A percentile compares a stretch with the other conserved stretches of the same genome.
phyloP scores from a whole-genome alignment of 2,113 vertebrate genomes.

The Petrocephalus zakoni region DNA sequence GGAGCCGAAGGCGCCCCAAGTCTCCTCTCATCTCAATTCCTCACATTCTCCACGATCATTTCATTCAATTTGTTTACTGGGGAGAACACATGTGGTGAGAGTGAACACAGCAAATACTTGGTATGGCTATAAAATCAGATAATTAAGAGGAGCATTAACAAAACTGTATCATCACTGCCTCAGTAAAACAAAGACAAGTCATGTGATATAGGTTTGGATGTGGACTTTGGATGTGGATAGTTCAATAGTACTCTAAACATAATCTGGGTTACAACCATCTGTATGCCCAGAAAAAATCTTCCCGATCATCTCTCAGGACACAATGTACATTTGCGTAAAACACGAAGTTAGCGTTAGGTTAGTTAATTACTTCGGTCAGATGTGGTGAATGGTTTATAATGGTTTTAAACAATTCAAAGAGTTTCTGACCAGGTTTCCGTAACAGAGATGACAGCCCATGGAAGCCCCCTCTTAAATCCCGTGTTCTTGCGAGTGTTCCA shows the following conservation, averaged over 20 bases:
- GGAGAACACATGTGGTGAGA: background rate
- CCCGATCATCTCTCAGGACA: background rate
- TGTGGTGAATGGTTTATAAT: background rate
- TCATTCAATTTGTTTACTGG: constrained; percentile 1
- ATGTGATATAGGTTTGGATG: background rate
- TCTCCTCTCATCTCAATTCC: background rate
- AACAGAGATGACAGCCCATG: background rate
- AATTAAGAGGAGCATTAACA: background rate
- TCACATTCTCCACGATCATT: background rate
- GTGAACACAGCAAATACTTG: background rate
- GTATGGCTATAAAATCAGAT: background rate
- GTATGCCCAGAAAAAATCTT: background rate
- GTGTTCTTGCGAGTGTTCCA: background rate
- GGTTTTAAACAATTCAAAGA: background rate
- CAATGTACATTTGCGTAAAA: background rate
- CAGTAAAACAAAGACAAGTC: background rate
- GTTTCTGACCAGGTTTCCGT: background rate
- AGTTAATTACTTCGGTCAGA: too few species aligned
- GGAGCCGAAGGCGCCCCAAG: background rate
- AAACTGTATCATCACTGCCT: background rate
- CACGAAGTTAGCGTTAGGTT: background rate
- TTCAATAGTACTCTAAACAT: background rate
- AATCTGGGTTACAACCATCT: background rate
- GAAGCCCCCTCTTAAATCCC: background rate
- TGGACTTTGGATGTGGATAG: background rate